Evolutionary conservation across 2,888 invertebrate genomes (phyloP), one percentile per base, ranked within the genome.

Genomic region (Cantharis nigra): DNA sequence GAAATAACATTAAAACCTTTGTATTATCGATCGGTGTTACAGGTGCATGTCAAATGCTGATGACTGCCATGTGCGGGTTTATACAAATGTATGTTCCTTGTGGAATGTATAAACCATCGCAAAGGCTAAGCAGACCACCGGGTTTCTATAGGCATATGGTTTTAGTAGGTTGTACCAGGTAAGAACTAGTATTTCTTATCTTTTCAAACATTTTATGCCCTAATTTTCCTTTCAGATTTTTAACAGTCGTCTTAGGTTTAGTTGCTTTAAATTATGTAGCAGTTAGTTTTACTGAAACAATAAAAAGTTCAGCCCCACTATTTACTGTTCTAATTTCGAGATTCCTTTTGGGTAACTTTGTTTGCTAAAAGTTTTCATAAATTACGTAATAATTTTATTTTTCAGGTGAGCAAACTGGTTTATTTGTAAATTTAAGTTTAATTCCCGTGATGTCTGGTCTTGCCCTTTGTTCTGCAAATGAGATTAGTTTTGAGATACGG

Each of bases 261-360:
- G 91, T 94, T 72, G 93, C 95, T 9, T 89, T 95, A 74, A 94
- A 94, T 89, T 94, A 92, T 87, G 94, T 95, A 76, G 94, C 94
- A 78, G 94, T 95, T 75, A 94, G 94, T 87, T 95, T 95, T 87
- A 94, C 94, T 69, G 95, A 95, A 88, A 95, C 95, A 13, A 93
- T 95, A 69, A 95, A 95, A 87, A 94, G 94, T 87, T 94, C 94
- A 33, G 94, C 94, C 16, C 95, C 95, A 63, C 89, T 95, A 72
- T 95, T 95, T 87, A 95, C 95, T 63, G 94, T 95, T 76, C 87
- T 94, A 79, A 94, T 95, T 83, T 93, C 94, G 71, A 90, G 92
- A 87, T 89, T 90, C 86, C 88, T 92, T 83, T 88, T 92, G 86
- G 92, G 92, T 91, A 88, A 88, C 83, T 81, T 63, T 67, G 69